Evolutionary conservation across 92 coral and sea anemone species (phyloP).

Genomic region (Epizoanthus scotinus): DNA sequence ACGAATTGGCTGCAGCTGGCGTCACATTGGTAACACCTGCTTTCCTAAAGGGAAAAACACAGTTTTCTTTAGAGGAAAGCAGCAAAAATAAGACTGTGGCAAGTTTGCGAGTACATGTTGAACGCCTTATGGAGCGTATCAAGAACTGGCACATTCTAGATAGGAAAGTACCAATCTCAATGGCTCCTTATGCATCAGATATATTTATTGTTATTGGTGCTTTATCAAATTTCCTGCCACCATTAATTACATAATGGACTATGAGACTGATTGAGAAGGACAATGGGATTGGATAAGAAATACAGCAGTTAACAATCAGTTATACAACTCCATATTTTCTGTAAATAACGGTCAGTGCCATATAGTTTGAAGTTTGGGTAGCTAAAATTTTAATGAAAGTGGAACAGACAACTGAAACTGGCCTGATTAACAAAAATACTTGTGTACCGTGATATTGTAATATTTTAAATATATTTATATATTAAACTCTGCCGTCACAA

Average conservation of each 20-base stretch:
- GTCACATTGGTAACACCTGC: conserved; percentile 37
- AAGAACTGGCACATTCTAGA: conserved; percentile 55
- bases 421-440: no score
- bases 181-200: conserved; percentile 56
- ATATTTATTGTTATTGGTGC: conserved; percentile 39
- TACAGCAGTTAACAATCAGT: no score
- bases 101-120: conserved; percentile 44
- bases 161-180: conserved; percentile 37
- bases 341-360: no score
- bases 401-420: no score
- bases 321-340: no score
- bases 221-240: conserved; percentile 33
- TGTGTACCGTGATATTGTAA: no score
- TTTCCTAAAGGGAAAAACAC: conserved; percentile 34
- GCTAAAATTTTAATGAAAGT: no score
- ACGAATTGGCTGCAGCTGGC: conserved; percentile 44
- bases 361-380: no score
- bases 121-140: conserved; percentile 48
- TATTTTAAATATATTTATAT: no score
- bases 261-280: no score
- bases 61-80: conserved; percentile 30
- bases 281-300: no score
- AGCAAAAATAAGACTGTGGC: conserved; percentile 39
- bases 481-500: no score
- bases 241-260: conserved; percentile 3